Percentiles rank a stretch among this genome's conserved stretches.
These are phyloP conservation scores for Esox lucius DNA, from an alignment of 2,797 vertebrate species.

Conservation along the genomic window DNA sequence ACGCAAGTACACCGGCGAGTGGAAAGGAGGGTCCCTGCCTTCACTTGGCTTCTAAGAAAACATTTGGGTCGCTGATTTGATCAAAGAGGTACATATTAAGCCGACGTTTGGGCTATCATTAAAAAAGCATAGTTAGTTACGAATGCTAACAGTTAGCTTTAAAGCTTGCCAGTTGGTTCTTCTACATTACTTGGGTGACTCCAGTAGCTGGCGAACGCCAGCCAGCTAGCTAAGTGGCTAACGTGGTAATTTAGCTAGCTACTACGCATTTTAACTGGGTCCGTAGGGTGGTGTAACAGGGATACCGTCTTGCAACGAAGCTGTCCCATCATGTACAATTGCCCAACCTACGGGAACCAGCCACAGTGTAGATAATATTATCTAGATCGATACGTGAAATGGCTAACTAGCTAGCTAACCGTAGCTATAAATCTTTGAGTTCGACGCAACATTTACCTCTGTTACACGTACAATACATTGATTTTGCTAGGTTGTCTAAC, in stretches of 20 bases:
- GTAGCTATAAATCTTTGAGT: not conserved
- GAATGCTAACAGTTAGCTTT: not conserved
- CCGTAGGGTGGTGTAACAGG: too few relatives aligned
- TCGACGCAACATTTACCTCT: not conserved
- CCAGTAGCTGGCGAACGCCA: not conserved
- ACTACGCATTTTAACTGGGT: not conserved
- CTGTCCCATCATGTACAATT: not conserved
- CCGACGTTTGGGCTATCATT: not conserved
- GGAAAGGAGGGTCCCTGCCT: conserved; percentile 34
- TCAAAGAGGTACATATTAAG: conserved; percentile 53
- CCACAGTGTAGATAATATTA: not conserved
- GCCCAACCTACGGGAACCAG: not conserved
- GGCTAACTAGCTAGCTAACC: not conserved
- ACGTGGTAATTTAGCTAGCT: not conserved
- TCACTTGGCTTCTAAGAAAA: conserved; percentile 24
- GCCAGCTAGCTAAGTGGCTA: not conserved
- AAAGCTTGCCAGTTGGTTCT: not conserved
- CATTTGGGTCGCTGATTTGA: conserved; percentile 27
- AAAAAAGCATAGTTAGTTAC: not conserved
- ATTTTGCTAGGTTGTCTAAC: not conserved
- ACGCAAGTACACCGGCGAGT: conserved; percentile 43
- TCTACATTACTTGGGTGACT: too few relatives aligned
- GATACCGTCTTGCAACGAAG: not conserved
- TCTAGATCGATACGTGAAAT: not conserved
- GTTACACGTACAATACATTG: not conserved